A percentile compares a stretch with the other conserved stretches of the same genome.
These are phyloP conservation scores for Cryptus armator DNA, from an alignment of 2,888 invertebrate species.

Conservation along the genomic window DNA sequence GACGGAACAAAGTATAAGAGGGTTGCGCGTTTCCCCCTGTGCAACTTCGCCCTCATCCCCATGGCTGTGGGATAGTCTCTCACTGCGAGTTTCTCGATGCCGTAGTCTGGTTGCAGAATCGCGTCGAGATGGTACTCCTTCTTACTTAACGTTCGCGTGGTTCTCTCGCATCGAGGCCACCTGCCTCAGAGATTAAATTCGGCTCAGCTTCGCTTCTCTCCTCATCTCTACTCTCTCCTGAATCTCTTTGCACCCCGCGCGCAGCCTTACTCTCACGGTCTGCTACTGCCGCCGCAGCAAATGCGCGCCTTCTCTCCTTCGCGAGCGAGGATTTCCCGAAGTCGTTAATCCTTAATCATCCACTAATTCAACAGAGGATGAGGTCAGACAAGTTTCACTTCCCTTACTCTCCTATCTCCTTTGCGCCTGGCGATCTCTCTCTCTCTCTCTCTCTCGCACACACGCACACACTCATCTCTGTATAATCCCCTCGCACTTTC, in stretches of 20 bases:
- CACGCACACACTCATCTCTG: constrained; percentile 6
- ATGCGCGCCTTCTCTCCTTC: constrained; percentile 32
- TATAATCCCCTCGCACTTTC: constrained; percentile 19
- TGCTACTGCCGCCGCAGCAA: constrained; percentile 35
- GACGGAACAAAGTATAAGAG: constrained; percentile 32
- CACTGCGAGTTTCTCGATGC: constrained; percentile 19
- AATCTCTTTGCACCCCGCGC: constrained; percentile 43
- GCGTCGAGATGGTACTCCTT: constrained; percentile 67
- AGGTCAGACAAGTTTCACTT: constrained; percentile 71
- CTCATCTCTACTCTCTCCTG: constrained; percentile 36
- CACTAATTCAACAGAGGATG: constrained; percentile 69
- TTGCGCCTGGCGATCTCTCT: background rate
- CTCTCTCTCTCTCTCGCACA: constrained; percentile 9
- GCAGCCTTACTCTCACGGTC: constrained; percentile 23
- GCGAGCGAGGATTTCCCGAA: constrained; percentile 63
- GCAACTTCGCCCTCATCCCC: constrained; percentile 40
- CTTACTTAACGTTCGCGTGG: constrained; percentile 68
- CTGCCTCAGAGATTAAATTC: constrained; percentile 69
- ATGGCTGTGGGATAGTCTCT: constrained; percentile 1
- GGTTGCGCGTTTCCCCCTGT: constrained; percentile 6
- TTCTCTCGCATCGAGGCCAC: constrained; percentile 63
- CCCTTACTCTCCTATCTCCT: constrained; percentile 58
- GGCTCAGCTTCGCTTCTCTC: constrained; percentile 66
- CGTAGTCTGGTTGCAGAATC: constrained; percentile 46
- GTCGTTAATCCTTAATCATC: constrained; percentile 76